A percentile compares a stretch with the other conserved stretches of the same genome.
These are phyloP conservation scores for Ethmia dodecea DNA, from an alignment of 2,888 invertebrate genomes.

Conservation along the genomic window DNA sequence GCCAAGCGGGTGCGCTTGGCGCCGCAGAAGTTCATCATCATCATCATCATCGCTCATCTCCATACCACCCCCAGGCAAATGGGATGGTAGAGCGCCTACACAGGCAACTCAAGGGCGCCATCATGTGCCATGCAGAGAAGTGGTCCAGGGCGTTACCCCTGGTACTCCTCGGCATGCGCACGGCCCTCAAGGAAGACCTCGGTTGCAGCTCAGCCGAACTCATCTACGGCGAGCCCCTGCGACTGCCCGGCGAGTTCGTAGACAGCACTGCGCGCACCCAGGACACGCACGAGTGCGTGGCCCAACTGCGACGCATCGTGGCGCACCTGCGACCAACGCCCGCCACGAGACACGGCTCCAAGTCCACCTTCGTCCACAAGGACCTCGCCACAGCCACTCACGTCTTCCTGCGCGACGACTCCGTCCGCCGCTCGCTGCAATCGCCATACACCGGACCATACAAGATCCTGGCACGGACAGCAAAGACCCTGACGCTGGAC, in stretches of 20 bases:
- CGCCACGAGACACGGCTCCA: neutral
- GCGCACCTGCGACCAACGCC: constrained; percentile 1
- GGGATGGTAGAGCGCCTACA: constrained; percentile 19
- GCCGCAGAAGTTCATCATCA: no score
- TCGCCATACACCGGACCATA: constrained; percentile 15
- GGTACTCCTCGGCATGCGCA: constrained; percentile 19
- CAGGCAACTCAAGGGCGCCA: constrained; percentile 20
- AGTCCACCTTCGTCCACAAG: constrained; percentile 7
- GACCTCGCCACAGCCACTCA: no score
- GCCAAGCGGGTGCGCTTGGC: constrained; percentile 11
- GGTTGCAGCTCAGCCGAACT: constrained; percentile 13
- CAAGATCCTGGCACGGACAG: neutral
- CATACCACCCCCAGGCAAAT: constrained; percentile 15
- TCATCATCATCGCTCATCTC: no score
- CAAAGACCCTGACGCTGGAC: neutral
- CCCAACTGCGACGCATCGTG: constrained; percentile 3
- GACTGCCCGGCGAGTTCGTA: neutral
- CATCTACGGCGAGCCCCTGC: constrained; percentile 16
- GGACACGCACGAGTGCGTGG: no score
- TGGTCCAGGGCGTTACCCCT: constrained; percentile 14
- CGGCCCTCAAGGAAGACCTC: constrained; percentile 18
- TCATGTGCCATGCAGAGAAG: constrained; percentile 16
- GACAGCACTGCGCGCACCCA: no score
- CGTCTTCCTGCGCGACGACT: constrained; percentile 14
- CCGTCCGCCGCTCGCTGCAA: constrained; percentile 10